A percentile compares a stretch with the other conserved stretches of the same genome.
Evolutionary conservation across 1,140 invertebrate species (phyloP).

Genomic region (Maconellicoccus hirsutus): DNA sequence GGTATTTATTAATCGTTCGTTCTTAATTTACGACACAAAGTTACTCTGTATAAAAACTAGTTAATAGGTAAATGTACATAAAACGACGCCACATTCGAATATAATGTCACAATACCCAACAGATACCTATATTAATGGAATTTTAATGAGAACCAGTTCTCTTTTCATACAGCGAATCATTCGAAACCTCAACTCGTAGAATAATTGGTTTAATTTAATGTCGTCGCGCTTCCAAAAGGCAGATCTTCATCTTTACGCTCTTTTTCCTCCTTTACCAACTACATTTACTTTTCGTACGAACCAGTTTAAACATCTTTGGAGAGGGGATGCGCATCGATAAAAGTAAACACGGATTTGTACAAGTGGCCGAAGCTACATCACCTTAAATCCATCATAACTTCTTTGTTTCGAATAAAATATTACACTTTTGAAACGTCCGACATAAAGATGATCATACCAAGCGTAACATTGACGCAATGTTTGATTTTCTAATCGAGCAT

Average conservation of each 20-base stretch:
- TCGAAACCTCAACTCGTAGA: background rate
- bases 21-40: constrained; percentile 9
- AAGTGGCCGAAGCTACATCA: background rate
- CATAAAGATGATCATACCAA: background rate
- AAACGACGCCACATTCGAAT: background rate
- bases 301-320: background rate
- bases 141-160: constrained; percentile 9
- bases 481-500: too few species aligned
- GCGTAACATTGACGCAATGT: background rate
- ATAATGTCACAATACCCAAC: background rate
- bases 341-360: background rate
- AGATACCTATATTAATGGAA: constrained; percentile 9
- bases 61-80: background rate
- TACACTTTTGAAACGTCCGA: background rate
- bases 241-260: background rate
- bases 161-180: background rate
- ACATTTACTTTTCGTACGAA: background rate
- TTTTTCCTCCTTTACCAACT: background rate
- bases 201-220: constrained; percentile 10
- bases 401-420: background rate
- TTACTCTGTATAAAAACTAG: background rate
- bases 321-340: background rate
- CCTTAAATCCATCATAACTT: background rate
- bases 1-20: background rate
- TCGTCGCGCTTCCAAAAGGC: background rate